Evolutionary conservation across 92 coral and sea anemone genomes (phyloP).

Genomic region (Bergia puertoricense): DNA sequence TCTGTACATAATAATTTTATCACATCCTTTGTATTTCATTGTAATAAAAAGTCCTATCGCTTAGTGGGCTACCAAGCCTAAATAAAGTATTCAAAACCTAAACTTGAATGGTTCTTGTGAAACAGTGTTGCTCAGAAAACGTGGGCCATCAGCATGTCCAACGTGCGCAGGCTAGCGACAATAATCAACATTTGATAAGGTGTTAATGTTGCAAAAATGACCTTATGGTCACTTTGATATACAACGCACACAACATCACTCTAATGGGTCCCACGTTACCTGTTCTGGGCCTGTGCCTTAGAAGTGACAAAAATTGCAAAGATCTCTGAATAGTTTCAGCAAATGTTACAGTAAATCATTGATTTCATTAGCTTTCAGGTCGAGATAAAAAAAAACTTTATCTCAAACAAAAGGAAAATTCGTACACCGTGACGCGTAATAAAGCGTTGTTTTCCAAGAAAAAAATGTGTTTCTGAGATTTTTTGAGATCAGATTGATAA

Average conservation of each 20-base stretch:
- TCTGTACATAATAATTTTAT: no score
- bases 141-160: neutral
- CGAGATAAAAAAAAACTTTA: neutral
- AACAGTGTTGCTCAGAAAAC: neutral
- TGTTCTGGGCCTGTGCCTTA: neutral
- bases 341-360: no score
- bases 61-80: no score
- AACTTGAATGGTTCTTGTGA: neutral
- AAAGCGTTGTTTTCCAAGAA: no score
- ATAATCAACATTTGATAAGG: neutral
- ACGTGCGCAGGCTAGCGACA: neutral
- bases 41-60: no score
- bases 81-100: no score
- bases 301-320: neutral
- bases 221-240: neutral
- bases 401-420: no score
- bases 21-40: no score
- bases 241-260: neutral
- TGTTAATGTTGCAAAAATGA: neutral
- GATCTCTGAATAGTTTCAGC: neutral
- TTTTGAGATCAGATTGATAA: no score
- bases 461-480: no score
- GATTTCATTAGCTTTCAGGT: neutral
- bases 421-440: no score
- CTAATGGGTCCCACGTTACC: neutral